Conservation (phyloP, 2,113 vertebrate genomes). For the Craseonycteris thonglongyai region DNA sequence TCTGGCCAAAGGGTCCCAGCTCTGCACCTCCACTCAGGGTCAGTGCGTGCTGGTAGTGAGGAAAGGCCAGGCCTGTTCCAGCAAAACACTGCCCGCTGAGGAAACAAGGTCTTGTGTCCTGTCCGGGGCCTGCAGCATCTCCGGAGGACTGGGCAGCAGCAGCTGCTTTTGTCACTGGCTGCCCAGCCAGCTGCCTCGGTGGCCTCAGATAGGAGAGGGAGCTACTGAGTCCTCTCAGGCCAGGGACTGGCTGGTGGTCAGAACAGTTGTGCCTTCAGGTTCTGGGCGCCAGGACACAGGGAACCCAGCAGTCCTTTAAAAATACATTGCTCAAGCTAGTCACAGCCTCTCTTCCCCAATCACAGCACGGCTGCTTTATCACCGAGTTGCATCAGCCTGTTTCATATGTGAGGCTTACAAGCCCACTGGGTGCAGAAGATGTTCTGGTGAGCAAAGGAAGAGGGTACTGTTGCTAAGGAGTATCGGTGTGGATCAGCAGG, state of each 20-base stretch:
- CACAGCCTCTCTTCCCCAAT: background rate
- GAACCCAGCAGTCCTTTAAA: background rate
- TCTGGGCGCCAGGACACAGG: background rate
- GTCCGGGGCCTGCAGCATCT: background rate
- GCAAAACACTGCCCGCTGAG: fast-evolving
- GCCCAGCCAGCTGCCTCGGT: background rate
- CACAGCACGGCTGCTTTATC: background rate
- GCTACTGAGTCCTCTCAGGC: no score
- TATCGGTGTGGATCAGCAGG: background rate
- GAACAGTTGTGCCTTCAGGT: background rate
- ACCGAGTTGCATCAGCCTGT: background rate
- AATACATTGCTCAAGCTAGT: background rate
- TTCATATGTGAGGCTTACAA: background rate
- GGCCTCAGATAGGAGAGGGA: background rate
- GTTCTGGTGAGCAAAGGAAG: background rate
- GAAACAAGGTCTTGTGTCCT: background rate
- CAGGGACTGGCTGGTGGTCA: background rate
- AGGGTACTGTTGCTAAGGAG: background rate
- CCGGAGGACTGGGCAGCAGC: background rate
- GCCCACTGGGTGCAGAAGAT: background rate
- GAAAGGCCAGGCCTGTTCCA: background rate
- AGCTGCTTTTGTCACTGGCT: fast-evolving
- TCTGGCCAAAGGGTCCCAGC: background rate
- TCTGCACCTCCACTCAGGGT: no score
- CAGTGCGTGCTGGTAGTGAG: background rate